Evolutionary conservation across 2,113 vertebrate species (phyloP).

Genomic region (Myodes glareolus): DNA sequence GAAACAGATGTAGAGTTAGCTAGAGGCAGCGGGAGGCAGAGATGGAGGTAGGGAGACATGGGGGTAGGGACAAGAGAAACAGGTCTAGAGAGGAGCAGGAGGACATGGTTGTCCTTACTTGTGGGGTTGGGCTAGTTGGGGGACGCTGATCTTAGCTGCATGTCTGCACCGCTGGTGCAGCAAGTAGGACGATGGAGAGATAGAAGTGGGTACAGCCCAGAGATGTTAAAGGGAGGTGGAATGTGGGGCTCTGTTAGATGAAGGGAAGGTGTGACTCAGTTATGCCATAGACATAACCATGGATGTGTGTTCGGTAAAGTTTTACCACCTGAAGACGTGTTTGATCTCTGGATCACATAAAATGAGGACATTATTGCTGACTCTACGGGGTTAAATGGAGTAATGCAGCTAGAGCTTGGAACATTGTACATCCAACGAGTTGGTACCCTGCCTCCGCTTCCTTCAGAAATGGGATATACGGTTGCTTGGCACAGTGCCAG

Average conservation of each 20-base stretch:
- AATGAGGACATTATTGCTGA: not conserved
- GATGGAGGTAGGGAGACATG: not conserved
- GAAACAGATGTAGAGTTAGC: slow-evolving; percentile 18
- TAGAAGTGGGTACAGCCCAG: not conserved
- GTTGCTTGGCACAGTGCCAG: not conserved
- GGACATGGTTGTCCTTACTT: not conserved
- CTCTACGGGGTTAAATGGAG: not conserved
- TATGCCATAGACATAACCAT: not conserved
- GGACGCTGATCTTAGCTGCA: not conserved
- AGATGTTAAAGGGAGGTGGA: not conserved
- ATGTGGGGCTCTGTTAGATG: not conserved
- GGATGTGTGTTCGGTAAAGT: not conserved
- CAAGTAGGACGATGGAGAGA: not conserved
- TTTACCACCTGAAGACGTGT: not conserved
- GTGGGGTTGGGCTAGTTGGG: not conserved
- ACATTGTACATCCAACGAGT: not conserved
- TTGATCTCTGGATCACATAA: not conserved
- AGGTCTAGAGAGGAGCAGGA: not conserved
- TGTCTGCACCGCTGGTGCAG: not conserved
- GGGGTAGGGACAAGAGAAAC: not conserved
- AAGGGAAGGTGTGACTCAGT: not conserved
- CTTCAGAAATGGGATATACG: not conserved
- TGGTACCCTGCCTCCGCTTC: not conserved
- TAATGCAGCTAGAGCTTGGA: not conserved
- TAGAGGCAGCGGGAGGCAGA: not conserved